phyloP scores from a whole-genome alignment of 2,888 invertebrate genomes.

The Mesorhabditis sp. region DNA sequence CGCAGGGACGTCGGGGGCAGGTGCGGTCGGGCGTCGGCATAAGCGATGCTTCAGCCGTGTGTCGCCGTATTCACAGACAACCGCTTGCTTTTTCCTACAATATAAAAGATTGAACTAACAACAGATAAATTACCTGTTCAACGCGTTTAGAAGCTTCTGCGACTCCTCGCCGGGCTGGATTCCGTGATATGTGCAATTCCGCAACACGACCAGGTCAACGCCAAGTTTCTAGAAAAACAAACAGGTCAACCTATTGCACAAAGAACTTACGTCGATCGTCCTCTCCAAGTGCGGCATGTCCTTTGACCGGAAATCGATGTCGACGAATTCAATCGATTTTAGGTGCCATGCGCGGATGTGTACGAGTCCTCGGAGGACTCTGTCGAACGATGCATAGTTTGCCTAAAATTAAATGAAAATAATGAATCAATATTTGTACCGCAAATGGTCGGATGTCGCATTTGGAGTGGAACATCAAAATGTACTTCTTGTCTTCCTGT shows the following conservation, averaged over 20 bases:
- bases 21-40: constrained; percentile 12
- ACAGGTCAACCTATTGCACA: not conserved
- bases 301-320: constrained; percentile 37
- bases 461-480: constrained; percentile 42
- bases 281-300: constrained; percentile 39
- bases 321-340: constrained; percentile 42
- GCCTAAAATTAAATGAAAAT: constrained; percentile 16
- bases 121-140: constrained; percentile 23
- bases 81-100: constrained; percentile 20
- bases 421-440: constrained; percentile 6
- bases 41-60: constrained; percentile 35
- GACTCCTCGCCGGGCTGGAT: constrained; percentile 36
- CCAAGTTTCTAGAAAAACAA: constrained; percentile 26
- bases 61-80: constrained; percentile 44
- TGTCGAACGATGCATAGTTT: constrained; percentile 31
- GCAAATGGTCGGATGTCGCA: constrained; percentile 45
- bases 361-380: constrained; percentile 32
- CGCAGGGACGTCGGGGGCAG: not conserved
- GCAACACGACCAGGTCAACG: constrained; percentile 37
- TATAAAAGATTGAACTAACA: not conserved
- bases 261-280: constrained; percentile 28
- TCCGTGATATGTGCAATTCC: constrained; percentile 40
- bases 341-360: constrained; percentile 41
- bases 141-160: constrained; percentile 31
- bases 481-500: constrained; percentile 29